Conservation (phyloP, 2,888 invertebrate species). For the Apamea anceps region DNA sequence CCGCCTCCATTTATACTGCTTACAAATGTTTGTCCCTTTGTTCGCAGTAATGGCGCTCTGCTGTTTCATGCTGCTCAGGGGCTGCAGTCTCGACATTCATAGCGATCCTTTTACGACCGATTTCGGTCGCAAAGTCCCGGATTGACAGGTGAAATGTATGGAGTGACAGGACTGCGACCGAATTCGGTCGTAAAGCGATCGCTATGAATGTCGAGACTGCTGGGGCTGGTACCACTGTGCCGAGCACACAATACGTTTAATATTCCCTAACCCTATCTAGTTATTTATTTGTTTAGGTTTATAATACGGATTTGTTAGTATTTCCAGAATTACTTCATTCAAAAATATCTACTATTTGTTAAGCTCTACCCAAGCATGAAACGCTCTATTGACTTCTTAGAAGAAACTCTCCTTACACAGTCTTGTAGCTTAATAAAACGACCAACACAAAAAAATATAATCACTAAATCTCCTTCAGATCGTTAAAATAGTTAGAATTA, state of each 20-base stretch:
- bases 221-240: slow-evolving; percentile 34
- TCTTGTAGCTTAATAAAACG: not conserved
- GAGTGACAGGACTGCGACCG: too few relatives aligned
- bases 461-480: not conserved
- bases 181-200: too few relatives aligned
- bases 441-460: not conserved
- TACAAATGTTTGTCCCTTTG: slow-evolving; percentile 59
- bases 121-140: too few relatives aligned
- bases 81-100: too few relatives aligned
- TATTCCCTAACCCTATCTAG: slow-evolving; percentile 1
- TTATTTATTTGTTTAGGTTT: not conserved
- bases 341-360: slow-evolving; percentile 6
- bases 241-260: slow-evolving; percentile 18
- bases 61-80: slow-evolving; percentile 44
- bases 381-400: not conserved
- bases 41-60: slow-evolving; percentile 59
- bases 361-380: not conserved
- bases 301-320: slow-evolving; percentile 7
- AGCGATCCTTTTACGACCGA: too few relatives aligned
- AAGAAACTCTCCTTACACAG: not conserved
- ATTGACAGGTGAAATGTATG: too few relatives aligned
- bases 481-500: slow-evolving; percentile 23
- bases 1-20: slow-evolving; percentile 60
- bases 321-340: slow-evolving; percentile 1
- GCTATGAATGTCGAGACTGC: too few relatives aligned